Evolutionary conservation across 2,113 vertebrate genomes (phyloP).

Genomic region (Galbula dea): DNA sequence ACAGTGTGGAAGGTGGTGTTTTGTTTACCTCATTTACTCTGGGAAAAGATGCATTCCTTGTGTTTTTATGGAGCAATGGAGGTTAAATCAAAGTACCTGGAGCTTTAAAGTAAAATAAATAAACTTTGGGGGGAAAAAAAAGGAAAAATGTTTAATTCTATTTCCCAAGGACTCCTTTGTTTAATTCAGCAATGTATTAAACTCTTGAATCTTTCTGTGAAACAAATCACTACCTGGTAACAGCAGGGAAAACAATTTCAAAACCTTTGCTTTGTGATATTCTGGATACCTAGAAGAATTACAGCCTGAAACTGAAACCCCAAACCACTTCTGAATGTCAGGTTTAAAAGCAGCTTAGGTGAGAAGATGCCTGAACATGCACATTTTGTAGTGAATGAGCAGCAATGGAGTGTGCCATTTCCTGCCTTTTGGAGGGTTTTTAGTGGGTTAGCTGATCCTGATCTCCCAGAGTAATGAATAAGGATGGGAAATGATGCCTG

Average conservation of each 20-base stretch:
- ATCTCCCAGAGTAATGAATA: not conserved
- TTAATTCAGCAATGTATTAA: not conserved
- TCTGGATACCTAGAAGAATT: not conserved
- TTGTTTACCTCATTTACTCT: not conserved
- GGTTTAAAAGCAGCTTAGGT: not conserved
- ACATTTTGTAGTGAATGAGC: conserved; percentile 19
- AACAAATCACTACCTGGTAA: not conserved
- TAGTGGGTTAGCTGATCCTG: not conserved
- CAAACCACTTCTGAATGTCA: conserved; percentile 18
- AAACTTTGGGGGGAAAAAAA: not conserved
- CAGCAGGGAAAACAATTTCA: not conserved
- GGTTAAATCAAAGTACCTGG: not conserved
- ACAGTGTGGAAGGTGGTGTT: not conserved
- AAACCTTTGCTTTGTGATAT: not conserved
- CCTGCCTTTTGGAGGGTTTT: not conserved
- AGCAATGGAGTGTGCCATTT: not conserved
- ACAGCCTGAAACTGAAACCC: not conserved
- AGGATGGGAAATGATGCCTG: not conserved
- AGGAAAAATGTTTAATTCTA: not conserved
- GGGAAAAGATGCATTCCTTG: not conserved
- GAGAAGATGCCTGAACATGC: conserved; percentile 15
- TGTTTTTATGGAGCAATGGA: not conserved
- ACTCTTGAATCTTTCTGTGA: not conserved
- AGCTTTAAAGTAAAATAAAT: not conserved
- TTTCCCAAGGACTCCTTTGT: not conserved